Evolutionary conservation across 1,140 invertebrate species (phyloP).

Genomic region (Drosophila paulistorum): DNA sequence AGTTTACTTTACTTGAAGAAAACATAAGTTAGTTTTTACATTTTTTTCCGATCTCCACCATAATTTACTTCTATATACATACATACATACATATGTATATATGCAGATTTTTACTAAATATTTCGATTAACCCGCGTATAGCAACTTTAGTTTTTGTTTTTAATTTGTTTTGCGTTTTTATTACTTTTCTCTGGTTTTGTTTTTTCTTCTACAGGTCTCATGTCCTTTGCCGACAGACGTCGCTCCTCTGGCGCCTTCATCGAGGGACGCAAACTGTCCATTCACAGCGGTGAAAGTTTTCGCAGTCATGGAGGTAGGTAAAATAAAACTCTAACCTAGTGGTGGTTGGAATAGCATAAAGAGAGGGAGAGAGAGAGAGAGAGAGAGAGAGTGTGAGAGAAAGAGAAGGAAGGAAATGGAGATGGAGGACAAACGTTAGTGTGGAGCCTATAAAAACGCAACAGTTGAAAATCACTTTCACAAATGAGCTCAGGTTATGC

Average conservation of each 20-base stretch:
- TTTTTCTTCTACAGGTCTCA: conserved; percentile 61
- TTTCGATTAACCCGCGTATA: background rate
- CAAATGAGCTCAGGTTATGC: conserved; percentile 77
- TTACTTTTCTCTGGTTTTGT: conserved; percentile 23
- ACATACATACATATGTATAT: no score
- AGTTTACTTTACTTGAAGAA: no score
- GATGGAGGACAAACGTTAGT: background rate
- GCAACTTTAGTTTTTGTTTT: conserved; percentile 8
- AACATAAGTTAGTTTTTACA: no score
- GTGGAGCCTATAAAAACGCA: conserved; percentile 40
- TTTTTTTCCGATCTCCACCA: no score
- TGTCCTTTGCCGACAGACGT: conserved; percentile 82
- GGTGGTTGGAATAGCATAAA: background rate
- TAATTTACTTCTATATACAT: no score
- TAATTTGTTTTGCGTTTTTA: conserved; percentile 42
- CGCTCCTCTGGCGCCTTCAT: conserved; percentile 81
- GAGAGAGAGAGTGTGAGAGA: background rate
- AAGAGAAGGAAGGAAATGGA: conserved; percentile 19
- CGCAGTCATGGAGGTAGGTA: conserved; percentile 78
- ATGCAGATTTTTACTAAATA: no score
- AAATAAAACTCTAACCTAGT: background rate
- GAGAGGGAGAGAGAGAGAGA: background rate
- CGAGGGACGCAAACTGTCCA: conserved; percentile 80
- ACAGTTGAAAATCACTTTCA: conserved; percentile 79
- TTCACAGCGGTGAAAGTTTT: conserved; percentile 82